These are phyloP conservation scores for Vultur gryphus DNA, from an alignment of 2,797 vertebrate genomes.

Conservation along the genomic window DNA sequence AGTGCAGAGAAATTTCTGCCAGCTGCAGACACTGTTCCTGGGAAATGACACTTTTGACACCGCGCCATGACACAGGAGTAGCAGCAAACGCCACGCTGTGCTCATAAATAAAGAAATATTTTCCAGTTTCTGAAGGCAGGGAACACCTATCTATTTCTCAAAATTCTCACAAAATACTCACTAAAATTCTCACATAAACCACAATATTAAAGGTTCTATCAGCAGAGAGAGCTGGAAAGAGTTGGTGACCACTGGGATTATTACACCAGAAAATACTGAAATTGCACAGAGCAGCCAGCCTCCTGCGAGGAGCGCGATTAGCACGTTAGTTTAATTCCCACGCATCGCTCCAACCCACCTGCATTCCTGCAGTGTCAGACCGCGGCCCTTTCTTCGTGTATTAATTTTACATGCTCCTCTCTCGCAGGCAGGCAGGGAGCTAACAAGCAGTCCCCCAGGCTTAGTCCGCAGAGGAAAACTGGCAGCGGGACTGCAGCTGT, in stretches of 20 bases:
- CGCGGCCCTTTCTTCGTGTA: slow-evolving; percentile 37
- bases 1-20: not conserved
- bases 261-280: not conserved
- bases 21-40: not conserved
- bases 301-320: not conserved
- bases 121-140: not conserved
- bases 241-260: not conserved
- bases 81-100: fast-evolving
- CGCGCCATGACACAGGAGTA: not conserved
- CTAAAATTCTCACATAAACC: not conserved
- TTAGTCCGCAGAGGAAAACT: slow-evolving; percentile 43
- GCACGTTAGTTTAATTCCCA: slow-evolving; percentile 3
- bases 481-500: slow-evolving; percentile 35
- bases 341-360: slow-evolving; percentile 52
- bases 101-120: not conserved
- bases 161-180: not conserved
- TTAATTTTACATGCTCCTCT: slow-evolving; percentile 66
- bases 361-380: slow-evolving; percentile 72
- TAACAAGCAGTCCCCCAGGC: slow-evolving; percentile 58
- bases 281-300: not conserved
- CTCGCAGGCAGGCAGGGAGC: slow-evolving; percentile 60
- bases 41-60: not conserved
- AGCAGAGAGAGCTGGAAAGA: not conserved
- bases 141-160: not conserved
- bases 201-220: not conserved